phyloP scores from a whole-genome alignment of 2,113 vertebrate species.

The Hyperopisus bebe region DNA sequence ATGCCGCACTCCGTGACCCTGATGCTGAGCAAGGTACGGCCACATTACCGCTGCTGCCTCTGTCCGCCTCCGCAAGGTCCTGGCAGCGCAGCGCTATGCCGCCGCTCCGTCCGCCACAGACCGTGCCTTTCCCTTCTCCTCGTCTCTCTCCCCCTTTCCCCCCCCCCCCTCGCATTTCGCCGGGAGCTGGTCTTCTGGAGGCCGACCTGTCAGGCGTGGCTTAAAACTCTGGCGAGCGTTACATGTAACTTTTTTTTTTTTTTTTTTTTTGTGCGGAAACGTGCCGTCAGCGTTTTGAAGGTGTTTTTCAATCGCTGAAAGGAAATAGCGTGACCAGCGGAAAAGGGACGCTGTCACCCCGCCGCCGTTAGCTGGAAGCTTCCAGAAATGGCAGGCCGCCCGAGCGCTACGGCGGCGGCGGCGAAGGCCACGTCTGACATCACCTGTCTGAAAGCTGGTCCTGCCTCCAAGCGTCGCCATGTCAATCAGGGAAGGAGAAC shows the following conservation, averaged over 20 bases:
- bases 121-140: not conserved
- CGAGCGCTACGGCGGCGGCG: not conserved
- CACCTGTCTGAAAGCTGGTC: not conserved
- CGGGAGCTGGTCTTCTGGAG: not conserved
- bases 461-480: not conserved
- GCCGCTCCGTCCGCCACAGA: not conserved
- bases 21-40: constrained; percentile 74
- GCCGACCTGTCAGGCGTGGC: not conserved
- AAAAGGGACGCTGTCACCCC: not conserved
- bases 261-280: not conserved
- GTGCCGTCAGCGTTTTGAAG: not conserved
- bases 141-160: not conserved
- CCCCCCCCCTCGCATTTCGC: not conserved
- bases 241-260: not conserved
- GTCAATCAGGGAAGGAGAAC: not conserved
- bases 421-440: not conserved
- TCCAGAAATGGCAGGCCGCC: not conserved
- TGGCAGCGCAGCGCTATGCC: not conserved
- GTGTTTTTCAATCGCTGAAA: not conserved
- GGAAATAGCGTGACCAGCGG: constrained; percentile 16
- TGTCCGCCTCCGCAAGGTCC: not conserved
- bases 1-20: constrained; percentile 78
- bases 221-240: not conserved
- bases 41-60: constrained; percentile 26
- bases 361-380: not conserved